These are phyloP conservation scores for Trissonchulus latispiculum DNA, from an alignment of 2,888 invertebrate genomes.

Conservation along the genomic window DNA sequence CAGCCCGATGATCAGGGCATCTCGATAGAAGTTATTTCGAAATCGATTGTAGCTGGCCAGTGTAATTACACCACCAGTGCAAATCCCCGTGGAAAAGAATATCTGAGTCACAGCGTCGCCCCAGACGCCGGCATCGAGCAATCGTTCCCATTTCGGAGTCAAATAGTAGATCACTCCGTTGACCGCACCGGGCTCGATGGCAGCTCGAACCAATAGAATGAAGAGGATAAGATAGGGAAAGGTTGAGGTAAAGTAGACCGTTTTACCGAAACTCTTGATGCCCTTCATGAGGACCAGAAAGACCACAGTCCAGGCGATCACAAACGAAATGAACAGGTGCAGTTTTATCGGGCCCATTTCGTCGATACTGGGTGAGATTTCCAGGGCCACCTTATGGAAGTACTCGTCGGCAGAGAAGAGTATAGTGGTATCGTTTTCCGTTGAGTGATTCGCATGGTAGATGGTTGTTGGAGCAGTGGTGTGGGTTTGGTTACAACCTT, in stretches of 20 bases:
- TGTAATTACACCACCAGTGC: constrained; percentile 19
- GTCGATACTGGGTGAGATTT: background rate
- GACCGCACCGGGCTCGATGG: constrained; percentile 33
- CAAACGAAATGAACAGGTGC: background rate
- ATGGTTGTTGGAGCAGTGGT: too few relatives aligned
- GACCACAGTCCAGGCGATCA: constrained; percentile 9
- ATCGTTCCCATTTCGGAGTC: constrained; percentile 34
- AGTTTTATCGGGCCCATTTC: background rate
- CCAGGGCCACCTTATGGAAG: constrained; percentile 5
- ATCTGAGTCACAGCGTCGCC: constrained; percentile 36
- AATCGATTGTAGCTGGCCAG: constrained; percentile 20
- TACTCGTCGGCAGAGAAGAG: constrained; percentile 27
- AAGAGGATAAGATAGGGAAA: too few relatives aligned
- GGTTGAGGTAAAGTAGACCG: constrained; percentile 17
- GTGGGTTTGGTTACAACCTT: too few relatives aligned
- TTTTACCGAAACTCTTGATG: constrained; percentile 2
- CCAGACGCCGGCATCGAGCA: constrained; percentile 31
- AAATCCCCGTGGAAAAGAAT: constrained; percentile 19
- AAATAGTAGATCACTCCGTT: constrained; percentile 35
- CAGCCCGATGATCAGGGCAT: constrained; percentile 18
- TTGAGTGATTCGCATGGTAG: too few relatives aligned
- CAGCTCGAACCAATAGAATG: too few relatives aligned
- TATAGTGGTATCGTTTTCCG: too few relatives aligned
- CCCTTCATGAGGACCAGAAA: constrained; percentile 1
- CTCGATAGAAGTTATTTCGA: constrained; percentile 17